Conservation (phyloP, 2,888 invertebrate genomes). For the Netelia virgata region DNA sequence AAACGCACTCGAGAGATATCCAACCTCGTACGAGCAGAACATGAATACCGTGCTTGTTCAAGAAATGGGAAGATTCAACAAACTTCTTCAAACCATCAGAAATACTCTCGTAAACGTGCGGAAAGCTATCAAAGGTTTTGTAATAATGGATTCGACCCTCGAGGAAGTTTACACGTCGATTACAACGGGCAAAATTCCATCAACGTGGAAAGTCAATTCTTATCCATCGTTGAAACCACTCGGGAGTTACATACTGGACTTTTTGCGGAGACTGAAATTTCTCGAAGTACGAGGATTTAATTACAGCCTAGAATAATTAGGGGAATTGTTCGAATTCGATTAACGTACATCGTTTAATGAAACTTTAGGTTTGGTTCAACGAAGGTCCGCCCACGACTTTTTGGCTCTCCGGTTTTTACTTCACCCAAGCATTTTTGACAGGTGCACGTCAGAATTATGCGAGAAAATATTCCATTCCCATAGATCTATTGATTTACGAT, state of each 20-base stretch:
- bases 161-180: slow-evolving; percentile 95
- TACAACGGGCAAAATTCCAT: slow-evolving; percentile 93
- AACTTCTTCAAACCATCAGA: slow-evolving; percentile 90
- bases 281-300: slow-evolving; percentile 88
- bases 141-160: slow-evolving; percentile 91
- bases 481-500: slow-evolving; percentile 94
- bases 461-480: slow-evolving; percentile 95
- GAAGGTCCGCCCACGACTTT: slow-evolving; percentile 93
- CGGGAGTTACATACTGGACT: slow-evolving; percentile 94
- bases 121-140: slow-evolving; percentile 94
- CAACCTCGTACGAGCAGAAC: slow-evolving; percentile 93
- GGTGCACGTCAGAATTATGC: slow-evolving; percentile 98
- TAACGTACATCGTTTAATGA: neutral
- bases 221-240: slow-evolving; percentile 97
- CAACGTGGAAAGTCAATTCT: slow-evolving; percentile 93
- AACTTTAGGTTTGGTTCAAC: slow-evolving; percentile 92
- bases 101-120: slow-evolving; percentile 92
- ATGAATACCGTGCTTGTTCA: slow-evolving; percentile 97
- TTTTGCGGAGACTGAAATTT: slow-evolving; percentile 93
- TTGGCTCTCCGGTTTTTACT: slow-evolving; percentile 98
- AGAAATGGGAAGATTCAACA: slow-evolving; percentile 93
- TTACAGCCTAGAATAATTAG: neutral
- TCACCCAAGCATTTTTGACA: slow-evolving; percentile 97
- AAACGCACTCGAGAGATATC: slow-evolving; percentile 89
- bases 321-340: neutral